These are phyloP conservation scores for Lepeophtheirus nordmannii DNA, from an alignment of 2,888 invertebrate genomes.

Conservation along the genomic window DNA sequence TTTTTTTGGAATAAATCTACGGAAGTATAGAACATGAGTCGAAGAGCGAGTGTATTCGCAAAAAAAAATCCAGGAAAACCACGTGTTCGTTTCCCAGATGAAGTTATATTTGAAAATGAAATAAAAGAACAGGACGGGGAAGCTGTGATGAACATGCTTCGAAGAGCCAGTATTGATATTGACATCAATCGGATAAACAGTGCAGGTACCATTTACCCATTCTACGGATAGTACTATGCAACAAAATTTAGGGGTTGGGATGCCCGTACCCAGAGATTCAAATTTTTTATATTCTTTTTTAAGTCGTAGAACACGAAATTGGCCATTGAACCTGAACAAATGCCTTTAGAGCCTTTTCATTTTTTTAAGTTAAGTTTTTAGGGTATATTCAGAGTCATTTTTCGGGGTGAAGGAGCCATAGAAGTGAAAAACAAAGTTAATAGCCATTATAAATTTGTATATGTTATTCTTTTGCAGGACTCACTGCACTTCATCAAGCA, in stretches of 20 bases:
- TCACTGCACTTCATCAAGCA: slow-evolving; percentile 26
- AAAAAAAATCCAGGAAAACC: slow-evolving; percentile 25
- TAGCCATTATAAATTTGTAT: too few species aligned
- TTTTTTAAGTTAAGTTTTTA: too few species aligned
- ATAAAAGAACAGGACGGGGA: slow-evolving; percentile 25
- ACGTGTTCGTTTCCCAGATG: slow-evolving; percentile 26
- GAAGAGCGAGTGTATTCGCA: slow-evolving; percentile 26
- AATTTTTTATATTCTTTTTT: too few species aligned
- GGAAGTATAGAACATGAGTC: slow-evolving; percentile 21
- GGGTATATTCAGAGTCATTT: too few species aligned
- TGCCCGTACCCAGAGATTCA: not conserved
- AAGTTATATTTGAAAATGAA: slow-evolving; percentile 26
- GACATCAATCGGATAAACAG: slow-evolving; percentile 26
- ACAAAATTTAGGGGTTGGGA: too few species aligned
- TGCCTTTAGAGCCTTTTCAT: too few species aligned
- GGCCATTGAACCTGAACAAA: too few species aligned
- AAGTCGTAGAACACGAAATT: too few species aligned
- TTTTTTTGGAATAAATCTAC: too few species aligned
- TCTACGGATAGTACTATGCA: not conserved
- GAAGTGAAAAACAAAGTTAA: too few species aligned
- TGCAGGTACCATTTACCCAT: slow-evolving; percentile 14
- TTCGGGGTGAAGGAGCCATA: too few species aligned
- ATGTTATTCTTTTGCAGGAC: slow-evolving; percentile 24
- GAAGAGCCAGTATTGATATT: slow-evolving; percentile 25
- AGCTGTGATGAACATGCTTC: slow-evolving; percentile 24